Base-by-base conservation (phyloP, 2,113 vertebrate species). In the Corythornis cristatus region DNA sequence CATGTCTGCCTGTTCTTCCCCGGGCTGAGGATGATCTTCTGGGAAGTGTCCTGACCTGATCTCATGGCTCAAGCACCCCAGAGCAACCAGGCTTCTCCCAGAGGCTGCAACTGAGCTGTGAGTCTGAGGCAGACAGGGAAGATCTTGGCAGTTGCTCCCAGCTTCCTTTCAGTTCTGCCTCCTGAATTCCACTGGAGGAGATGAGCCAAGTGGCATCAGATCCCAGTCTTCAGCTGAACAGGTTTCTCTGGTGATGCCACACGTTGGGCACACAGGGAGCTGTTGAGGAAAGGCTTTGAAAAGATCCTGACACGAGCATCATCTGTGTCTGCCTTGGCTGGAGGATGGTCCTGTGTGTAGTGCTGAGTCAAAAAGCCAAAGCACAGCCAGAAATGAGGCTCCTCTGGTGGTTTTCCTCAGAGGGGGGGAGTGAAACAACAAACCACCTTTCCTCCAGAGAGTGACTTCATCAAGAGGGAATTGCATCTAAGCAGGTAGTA, bases 351-450 rank as follows among this genome's bases (percentile, higher is more conserved):
- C 37, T 13, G 0, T 56, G 4, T 66, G 91, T 37, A 48, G 6
- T 89, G 91, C 89, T 96, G 95, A 96, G 89, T 96, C 95, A 92
- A 77, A 86, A 87, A 91, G 65, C 67, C 75, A 48, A 68, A 94
- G 89, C 93, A 33, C 60, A 18, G 56, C 67, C 64, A 60, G 71
- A 89, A 95, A 60, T 1, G 67, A 95, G 68, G 6, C 85, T 96
- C 94, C 78, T 94, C 67, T 94, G 93, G 94, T 96, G 94, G 93
- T 85, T 96, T 96, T 93, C 87, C 82, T 81, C 67, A 45, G 86
- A 67, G 43, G 81, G 80, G 33, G 80, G 93, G 11, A 35, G 43
- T 31, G 14, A 31, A 13, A 43, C 17, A 58, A 66, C 56, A 64
- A 64, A 45, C 28, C 53, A 71, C 75, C 91, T 93, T 95, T 95